These are phyloP conservation scores for Phymanthus crucifer DNA, from an alignment of 92 coral and sea anemone species.

Conservation along the genomic window DNA sequence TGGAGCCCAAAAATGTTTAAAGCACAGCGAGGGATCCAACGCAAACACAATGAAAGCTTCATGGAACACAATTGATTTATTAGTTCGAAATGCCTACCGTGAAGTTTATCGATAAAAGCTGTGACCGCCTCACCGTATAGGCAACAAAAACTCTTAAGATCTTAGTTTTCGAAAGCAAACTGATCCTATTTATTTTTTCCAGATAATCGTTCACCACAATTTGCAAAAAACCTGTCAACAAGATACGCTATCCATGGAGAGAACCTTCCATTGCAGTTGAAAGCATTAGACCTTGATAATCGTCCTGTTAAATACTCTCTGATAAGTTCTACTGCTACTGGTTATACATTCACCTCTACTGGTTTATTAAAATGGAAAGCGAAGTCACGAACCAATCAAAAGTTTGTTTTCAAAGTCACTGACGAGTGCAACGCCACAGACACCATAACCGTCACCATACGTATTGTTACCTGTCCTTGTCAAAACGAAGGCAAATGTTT, in stretches of 20 bases:
- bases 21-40: no score
- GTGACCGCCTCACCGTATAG: no score
- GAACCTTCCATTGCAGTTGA: slow-evolving; percentile 36
- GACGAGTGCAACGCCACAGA: slow-evolving; percentile 62
- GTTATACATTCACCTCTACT: slow-evolving; percentile 18
- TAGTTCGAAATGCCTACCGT: no score
- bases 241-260: slow-evolving; percentile 39
- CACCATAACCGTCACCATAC: slow-evolving; percentile 30
- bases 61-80: no score
- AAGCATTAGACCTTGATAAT: slow-evolving; percentile 76
- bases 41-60: no score
- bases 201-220: no score
- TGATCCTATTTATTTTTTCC: no score
- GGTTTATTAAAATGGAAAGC: slow-evolving; percentile 53
- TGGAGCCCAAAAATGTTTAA: no score
- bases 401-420: slow-evolving; percentile 49
- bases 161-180: no score
- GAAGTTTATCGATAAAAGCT: no score
- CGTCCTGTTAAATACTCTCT: no score
- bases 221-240: not conserved
- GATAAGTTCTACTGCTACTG: slow-evolving; percentile 26
- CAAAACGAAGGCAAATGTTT: slow-evolving; percentile 32
- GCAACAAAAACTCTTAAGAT: no score
- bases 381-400: not conserved
- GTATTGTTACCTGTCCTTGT: slow-evolving; percentile 35